Evolutionary conservation across 2,113 vertebrate genomes (phyloP).

Genomic region (Ophthalmotilapia sp.): DNA sequence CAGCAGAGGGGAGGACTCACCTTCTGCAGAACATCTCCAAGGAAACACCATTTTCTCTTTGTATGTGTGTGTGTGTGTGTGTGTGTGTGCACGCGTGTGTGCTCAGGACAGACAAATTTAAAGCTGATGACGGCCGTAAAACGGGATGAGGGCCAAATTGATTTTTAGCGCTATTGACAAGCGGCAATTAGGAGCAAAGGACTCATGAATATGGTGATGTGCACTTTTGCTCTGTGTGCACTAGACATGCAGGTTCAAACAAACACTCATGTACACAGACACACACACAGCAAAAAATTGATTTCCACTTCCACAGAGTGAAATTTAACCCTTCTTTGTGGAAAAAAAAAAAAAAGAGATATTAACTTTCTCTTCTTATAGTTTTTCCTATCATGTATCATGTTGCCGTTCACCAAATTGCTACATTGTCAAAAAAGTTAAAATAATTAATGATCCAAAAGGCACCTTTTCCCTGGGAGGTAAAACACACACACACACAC

Average conservation of each 20-base stretch:
- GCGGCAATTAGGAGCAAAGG: conserved; percentile 3
- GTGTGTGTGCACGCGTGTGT: background rate
- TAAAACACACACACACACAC: background rate
- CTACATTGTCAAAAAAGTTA: background rate
- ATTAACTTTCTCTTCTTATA: background rate
- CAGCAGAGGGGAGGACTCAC: conserved; percentile 33
- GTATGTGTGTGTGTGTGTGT: background rate
- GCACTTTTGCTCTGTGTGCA: background rate
- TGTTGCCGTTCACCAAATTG: background rate
- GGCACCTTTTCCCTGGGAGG: conserved; percentile 35
- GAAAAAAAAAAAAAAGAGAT: background rate
- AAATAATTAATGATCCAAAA: conserved; percentile 32
- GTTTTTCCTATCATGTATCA: background rate
- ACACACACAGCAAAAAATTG: background rate
- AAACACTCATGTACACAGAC: background rate
- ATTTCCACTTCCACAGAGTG: background rate
- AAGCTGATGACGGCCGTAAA: background rate
- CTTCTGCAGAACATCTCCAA: conserved; percentile 30
- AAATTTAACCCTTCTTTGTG: background rate
- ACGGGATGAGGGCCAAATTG: background rate
- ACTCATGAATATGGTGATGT: conserved; percentile 13
- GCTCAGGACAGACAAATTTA: background rate
- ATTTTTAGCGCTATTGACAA: conserved; percentile 23
- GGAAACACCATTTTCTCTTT: conserved; percentile 1
- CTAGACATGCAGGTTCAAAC: background rate